These are phyloP conservation scores for Zonotrichia leucophrys DNA, from an alignment of 2,113 vertebrate species.

Conservation along the genomic window DNA sequence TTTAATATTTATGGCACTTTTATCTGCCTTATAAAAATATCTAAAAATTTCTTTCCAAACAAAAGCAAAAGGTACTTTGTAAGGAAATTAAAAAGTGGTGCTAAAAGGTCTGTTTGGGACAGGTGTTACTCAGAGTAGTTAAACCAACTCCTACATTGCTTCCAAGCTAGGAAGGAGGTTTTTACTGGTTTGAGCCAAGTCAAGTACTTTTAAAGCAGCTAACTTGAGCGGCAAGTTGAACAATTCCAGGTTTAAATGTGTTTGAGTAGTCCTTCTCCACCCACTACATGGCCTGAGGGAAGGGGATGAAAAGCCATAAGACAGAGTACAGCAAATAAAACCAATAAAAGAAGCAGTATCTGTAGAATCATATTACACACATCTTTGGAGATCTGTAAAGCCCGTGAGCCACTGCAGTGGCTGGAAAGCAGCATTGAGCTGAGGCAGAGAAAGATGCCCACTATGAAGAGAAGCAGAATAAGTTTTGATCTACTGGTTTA, in stretches of 20 bases:
- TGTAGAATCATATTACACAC: neutral
- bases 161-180: neutral
- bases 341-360: slow-evolving; percentile 37
- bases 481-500: slow-evolving; percentile 30
- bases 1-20: slow-evolving; percentile 7
- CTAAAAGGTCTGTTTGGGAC: neutral
- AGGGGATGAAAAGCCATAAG: slow-evolving; percentile 34
- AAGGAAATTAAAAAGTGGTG: neutral
- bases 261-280: neutral
- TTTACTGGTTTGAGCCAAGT: neutral
- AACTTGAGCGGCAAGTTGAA: neutral
- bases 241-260: neutral
- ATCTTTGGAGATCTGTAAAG: slow-evolving; percentile 40
- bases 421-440: neutral
- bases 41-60: neutral
- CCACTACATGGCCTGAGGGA: slow-evolving; percentile 31
- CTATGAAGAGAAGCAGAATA: neutral
- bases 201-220: neutral
- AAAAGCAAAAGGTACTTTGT: neutral
- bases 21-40: slow-evolving; percentile 8
- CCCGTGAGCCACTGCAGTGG: rapidly evolving
- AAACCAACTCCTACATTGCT: neutral
- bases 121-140: neutral
- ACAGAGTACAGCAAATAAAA: slow-evolving; percentile 18
- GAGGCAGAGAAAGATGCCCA: neutral